Evolutionary conservation across 2,888 invertebrate species (phyloP).

Genomic region (Caenorhabditis japonica): DNA sequence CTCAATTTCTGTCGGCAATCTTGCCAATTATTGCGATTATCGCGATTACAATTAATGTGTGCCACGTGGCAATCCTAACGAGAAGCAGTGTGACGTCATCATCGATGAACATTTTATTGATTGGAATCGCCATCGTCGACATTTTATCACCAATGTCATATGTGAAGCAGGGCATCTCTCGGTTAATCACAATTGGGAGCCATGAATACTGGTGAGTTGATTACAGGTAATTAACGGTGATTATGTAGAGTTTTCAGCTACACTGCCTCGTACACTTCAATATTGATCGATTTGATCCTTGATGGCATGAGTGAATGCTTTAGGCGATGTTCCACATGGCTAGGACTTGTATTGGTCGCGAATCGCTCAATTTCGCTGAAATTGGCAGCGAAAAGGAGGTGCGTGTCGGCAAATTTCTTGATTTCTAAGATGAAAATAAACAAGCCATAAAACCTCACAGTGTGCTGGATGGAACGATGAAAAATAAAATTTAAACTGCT

Average conservation of each 20-base stretch:
- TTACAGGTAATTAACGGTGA: too few relatives aligned
- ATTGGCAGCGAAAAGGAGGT: conserved; percentile 10
- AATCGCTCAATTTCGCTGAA: conserved; percentile 19
- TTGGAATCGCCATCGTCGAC: conserved; percentile 28
- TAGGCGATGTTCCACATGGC: conserved; percentile 34
- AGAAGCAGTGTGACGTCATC: conserved; percentile 17
- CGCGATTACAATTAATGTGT: conserved; percentile 14
- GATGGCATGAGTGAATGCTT: conserved; percentile 9
- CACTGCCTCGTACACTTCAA: neutral
- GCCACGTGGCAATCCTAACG: conserved; percentile 10
- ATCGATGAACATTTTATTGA: conserved; percentile 30
- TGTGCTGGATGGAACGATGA: too few relatives aligned
- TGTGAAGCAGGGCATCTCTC: conserved; percentile 9
- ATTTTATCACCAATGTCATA: conserved; percentile 20
- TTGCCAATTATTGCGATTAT: conserved; percentile 10
- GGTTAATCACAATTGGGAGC: neutral
- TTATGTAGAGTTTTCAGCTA: too few relatives aligned
- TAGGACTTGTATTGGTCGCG: conserved; percentile 7
- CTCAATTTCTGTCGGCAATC: neutral
- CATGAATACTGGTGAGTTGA: conserved; percentile 17
- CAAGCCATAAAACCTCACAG: too few relatives aligned
- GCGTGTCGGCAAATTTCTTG: too few relatives aligned
- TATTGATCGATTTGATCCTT: conserved; percentile 1
- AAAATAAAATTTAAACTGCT: too few relatives aligned
- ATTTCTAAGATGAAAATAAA: too few relatives aligned